Conservation (phyloP, 2,888 invertebrate genomes). For the Mactromeris polynyma region DNA sequence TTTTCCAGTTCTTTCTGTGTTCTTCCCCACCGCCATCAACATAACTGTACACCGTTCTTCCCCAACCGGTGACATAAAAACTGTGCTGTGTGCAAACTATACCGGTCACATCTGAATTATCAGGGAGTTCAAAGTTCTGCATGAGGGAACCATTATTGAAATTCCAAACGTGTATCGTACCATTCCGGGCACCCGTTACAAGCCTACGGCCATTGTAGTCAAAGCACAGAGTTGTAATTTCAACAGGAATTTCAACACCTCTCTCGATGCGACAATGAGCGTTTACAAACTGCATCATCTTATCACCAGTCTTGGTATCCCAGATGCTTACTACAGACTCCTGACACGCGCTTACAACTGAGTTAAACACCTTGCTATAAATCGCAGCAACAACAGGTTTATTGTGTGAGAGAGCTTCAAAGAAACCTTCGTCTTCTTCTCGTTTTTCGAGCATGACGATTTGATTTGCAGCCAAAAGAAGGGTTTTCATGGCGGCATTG, state of each 20-base stretch:
- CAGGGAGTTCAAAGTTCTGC: constrained; percentile 90
- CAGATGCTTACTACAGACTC: constrained; percentile 94
- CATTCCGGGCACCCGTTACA: constrained; percentile 93
- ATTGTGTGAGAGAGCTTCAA: constrained; percentile 89
- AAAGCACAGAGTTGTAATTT: constrained; percentile 93
- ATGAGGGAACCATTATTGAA: constrained; percentile 93
- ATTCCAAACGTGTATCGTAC: constrained; percentile 94
- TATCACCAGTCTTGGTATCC: constrained; percentile 91
- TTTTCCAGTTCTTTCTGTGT: constrained; percentile 91
- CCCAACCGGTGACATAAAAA: constrained; percentile 94
- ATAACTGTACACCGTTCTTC: constrained; percentile 87
- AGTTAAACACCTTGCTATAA: constrained; percentile 91
- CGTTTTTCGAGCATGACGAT: constrained; percentile 75
- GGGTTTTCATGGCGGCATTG: constrained; percentile 72
- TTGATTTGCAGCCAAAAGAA: constrained; percentile 77
- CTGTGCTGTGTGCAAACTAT: constrained; percentile 89
- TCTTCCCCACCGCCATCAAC: constrained; percentile 87
- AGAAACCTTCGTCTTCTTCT: constrained; percentile 74
- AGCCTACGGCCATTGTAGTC: constrained; percentile 92
- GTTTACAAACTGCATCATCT: constrained; percentile 80
- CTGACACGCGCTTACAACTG: constrained; percentile 92
- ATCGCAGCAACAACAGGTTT: constrained; percentile 91
- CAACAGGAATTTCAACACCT: constrained; percentile 91
- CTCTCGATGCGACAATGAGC: constrained; percentile 90
- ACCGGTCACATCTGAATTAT: constrained; percentile 89